Evolutionary conservation across 2,113 vertebrate species (phyloP).

Genomic region (Numenius arquata): DNA sequence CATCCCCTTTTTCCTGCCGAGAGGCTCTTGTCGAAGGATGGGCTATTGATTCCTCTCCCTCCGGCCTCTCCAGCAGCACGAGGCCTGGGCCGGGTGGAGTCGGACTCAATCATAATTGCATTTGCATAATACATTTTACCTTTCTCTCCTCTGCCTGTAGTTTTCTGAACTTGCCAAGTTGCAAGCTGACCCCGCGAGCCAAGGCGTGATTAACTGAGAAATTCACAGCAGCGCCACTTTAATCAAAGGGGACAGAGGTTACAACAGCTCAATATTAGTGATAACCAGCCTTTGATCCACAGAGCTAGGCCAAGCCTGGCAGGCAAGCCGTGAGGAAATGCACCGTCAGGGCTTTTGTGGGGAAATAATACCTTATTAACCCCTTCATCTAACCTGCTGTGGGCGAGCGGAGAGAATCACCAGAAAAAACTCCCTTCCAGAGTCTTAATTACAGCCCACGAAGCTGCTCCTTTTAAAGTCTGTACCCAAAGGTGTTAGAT

Average conservation of each 20-base stretch:
- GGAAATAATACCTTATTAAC: slow-evolving; percentile 88
- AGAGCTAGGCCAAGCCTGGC: slow-evolving; percentile 78
- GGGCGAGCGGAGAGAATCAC: slow-evolving; percentile 3
- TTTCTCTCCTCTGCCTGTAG: slow-evolving; percentile 60
- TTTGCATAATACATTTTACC: slow-evolving; percentile 73
- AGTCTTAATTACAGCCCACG: slow-evolving; percentile 9
- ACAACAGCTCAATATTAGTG: slow-evolving; percentile 92
- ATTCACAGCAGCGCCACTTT: slow-evolving; percentile 78
- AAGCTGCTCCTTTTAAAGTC: background rate
- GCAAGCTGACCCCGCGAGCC: slow-evolving; percentile 72
- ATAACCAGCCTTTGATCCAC: slow-evolving; percentile 92
- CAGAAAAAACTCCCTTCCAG: background rate
- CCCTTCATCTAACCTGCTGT: slow-evolving; percentile 67
- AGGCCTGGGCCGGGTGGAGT: background rate
- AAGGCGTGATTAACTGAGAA: slow-evolving; percentile 85
- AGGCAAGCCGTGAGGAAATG: slow-evolving; percentile 82
- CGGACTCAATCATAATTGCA: slow-evolving; percentile 36
- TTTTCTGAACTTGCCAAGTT: slow-evolving; percentile 73
- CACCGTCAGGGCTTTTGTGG: slow-evolving; percentile 87
- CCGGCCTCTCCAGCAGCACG: background rate
- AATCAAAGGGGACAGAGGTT: slow-evolving; percentile 94
- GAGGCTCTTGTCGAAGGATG: background rate
- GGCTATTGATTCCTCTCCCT: background rate
- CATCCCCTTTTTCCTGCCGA: fast-evolving
- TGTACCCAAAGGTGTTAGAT: background rate